Evolutionary conservation across 2,797 vertebrate species (phyloP).

Genomic region (Sebastes ruberrimus): DNA sequence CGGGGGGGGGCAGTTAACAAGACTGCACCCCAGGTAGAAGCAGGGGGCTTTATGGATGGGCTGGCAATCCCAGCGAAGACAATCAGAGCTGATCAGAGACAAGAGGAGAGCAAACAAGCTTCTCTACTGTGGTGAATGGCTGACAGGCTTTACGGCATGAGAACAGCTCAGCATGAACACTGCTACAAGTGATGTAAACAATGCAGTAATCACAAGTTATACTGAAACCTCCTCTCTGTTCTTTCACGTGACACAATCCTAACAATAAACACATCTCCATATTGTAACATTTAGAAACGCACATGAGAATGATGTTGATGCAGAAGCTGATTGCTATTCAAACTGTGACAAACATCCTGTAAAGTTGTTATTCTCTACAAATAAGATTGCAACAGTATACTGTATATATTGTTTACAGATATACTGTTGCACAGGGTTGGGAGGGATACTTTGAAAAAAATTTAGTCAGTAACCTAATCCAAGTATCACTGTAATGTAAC

Average conservation of each 20-base stretch:
- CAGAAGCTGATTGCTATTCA: no score
- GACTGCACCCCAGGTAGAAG: conserved; percentile 44
- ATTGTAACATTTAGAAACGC: not conserved
- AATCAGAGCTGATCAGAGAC: conserved; percentile 57
- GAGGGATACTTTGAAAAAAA: no score
- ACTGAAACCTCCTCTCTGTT: not conserved
- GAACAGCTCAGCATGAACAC: not conserved
- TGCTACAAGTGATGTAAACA: conserved; percentile 7
- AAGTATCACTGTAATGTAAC: not conserved
- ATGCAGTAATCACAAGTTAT: conserved; percentile 3
- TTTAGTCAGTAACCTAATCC: not conserved
- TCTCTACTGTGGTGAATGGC: conserved; percentile 14
- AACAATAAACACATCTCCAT: not conserved
- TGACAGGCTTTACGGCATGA: conserved; percentile 8
- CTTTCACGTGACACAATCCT: not conserved
- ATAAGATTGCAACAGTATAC: not conserved
- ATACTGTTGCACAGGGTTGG: not conserved
- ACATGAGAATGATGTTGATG: not conserved
- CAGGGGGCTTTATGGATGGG: conserved; percentile 23
- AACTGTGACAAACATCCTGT: no score
- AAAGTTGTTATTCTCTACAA: no score
- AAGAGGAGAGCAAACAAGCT: conserved; percentile 37
- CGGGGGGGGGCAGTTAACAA: conserved; percentile 49
- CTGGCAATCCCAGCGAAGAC: conserved; percentile 29
- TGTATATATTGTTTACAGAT: not conserved